A percentile compares a stretch with the other conserved stretches of the same genome.
Evolutionary conservation across 2,113 vertebrate genomes (phyloP).

Genomic region (Addax nasomaculatus): DNA sequence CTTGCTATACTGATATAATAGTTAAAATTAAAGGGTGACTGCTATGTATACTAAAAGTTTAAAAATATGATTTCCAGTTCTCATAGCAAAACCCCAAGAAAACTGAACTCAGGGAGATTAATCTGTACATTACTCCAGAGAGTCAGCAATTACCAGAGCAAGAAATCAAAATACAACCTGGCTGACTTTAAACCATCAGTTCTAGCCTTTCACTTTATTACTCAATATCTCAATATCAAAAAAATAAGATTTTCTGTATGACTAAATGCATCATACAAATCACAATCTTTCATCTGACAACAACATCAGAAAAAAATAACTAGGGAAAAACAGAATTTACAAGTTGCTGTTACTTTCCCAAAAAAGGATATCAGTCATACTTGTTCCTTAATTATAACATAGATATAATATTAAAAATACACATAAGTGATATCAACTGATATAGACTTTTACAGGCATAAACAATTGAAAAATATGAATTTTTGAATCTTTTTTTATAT

Average conservation of each 20-base stretch:
- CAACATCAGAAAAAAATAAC: not conserved
- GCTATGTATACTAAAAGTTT: not conserved
- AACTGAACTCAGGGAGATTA: not conserved
- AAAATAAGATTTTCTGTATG: not conserved
- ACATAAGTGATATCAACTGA: not conserved
- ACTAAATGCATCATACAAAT: not conserved
- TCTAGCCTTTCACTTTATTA: not conserved
- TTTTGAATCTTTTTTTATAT: not conserved
- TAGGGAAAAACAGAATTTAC: not conserved
- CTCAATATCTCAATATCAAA: not conserved
- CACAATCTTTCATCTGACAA: not conserved
- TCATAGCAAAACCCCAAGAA: not conserved
- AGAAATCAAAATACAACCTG: not conserved
- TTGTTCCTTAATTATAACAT: not conserved
- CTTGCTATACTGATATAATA: not conserved
- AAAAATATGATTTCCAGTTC: not conserved
- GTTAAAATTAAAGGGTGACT: not conserved
- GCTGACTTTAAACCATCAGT: not conserved
- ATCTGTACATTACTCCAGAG: not conserved
- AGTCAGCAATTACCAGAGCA: not conserved
- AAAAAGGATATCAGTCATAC: not conserved
- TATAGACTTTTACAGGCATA: not conserved
- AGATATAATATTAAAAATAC: not conserved
- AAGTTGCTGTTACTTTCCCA: not conserved
- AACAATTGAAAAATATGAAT: not conserved